Evolutionary conservation across 2,797 vertebrate species (phyloP).

Genomic region (Sebastes steindachneri): DNA sequence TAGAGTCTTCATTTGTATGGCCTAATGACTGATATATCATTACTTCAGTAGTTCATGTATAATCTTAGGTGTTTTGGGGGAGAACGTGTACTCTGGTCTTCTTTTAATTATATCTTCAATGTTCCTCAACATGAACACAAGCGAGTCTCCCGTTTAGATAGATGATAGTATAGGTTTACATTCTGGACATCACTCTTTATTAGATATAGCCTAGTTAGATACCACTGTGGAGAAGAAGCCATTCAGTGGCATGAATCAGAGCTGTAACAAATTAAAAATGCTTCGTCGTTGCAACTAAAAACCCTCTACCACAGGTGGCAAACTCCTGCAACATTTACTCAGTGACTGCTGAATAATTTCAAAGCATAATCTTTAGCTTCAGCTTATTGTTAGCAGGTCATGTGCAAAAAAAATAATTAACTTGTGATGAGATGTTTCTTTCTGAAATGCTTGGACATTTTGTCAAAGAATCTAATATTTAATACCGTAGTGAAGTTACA

Average conservation of each 20-base stretch:
- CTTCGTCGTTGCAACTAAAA: neutral
- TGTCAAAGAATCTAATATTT: neutral
- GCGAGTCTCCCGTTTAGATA: neutral
- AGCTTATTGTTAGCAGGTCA: rapidly evolving
- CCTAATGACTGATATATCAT: neutral
- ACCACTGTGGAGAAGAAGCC: neutral
- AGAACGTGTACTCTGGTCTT: neutral
- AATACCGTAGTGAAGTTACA: neutral
- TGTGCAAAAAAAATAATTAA: no score
- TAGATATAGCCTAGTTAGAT: neutral
- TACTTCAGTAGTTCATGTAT: neutral
- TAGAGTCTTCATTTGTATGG: neutral
- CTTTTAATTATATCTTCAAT: neutral
- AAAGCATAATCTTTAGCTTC: neutral
- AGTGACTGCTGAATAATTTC: neutral
- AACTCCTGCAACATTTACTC: neutral
- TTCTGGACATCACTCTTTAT: neutral
- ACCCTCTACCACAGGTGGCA: neutral
- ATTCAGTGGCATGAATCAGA: neutral
- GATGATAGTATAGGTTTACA: neutral
- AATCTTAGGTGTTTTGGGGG: neutral
- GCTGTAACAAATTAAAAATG: neutral
- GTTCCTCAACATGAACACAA: neutral
- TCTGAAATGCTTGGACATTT: neutral
- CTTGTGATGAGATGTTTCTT: neutral